These are phyloP conservation scores for Gambusia affinis DNA, from an alignment of 2,113 vertebrate genomes.

Conservation along the genomic window DNA sequence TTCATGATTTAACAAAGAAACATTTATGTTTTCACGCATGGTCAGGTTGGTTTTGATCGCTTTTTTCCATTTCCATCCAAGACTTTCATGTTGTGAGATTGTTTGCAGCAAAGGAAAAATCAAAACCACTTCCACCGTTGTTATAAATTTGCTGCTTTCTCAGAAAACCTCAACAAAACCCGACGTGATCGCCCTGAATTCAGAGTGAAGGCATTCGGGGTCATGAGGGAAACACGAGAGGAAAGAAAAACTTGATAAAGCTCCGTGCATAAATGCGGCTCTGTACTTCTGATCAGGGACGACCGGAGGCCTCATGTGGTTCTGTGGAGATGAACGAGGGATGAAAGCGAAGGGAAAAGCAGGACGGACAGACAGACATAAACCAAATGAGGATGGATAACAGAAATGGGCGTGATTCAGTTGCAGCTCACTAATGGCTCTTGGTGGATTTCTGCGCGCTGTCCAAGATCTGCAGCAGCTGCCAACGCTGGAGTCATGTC, in stretches of 20 bases:
- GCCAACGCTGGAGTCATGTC: constrained; percentile 59
- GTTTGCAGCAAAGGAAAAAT: not conserved
- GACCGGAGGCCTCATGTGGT: not conserved
- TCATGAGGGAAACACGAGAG: not conserved
- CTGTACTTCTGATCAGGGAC: constrained; percentile 12
- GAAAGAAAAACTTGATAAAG: constrained; percentile 14
- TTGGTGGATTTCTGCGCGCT: constrained; percentile 30
- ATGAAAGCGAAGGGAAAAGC: constrained; percentile 6
- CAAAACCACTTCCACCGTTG: constrained; percentile 15
- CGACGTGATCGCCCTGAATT: not conserved
- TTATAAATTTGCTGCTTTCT: constrained; percentile 9
- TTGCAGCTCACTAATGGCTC: constrained; percentile 40
- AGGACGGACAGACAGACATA: constrained; percentile 11
- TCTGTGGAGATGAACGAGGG: not conserved
- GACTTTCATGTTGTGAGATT: constrained; percentile 1
- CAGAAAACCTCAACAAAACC: constrained; percentile 23
- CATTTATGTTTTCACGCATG: no score
- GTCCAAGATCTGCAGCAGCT: constrained; percentile 67
- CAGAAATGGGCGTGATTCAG: constrained; percentile 43
- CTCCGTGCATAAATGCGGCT: not conserved
- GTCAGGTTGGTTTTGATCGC: constrained; percentile 8
- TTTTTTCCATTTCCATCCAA: constrained; percentile 26
- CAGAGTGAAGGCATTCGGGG: constrained; percentile 6
- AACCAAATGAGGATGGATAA: constrained; percentile 23
- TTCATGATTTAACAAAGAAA: not conserved